Evolutionary conservation across 2,797 vertebrate genomes (phyloP).

Genomic region (Numenius phaeopus): DNA sequence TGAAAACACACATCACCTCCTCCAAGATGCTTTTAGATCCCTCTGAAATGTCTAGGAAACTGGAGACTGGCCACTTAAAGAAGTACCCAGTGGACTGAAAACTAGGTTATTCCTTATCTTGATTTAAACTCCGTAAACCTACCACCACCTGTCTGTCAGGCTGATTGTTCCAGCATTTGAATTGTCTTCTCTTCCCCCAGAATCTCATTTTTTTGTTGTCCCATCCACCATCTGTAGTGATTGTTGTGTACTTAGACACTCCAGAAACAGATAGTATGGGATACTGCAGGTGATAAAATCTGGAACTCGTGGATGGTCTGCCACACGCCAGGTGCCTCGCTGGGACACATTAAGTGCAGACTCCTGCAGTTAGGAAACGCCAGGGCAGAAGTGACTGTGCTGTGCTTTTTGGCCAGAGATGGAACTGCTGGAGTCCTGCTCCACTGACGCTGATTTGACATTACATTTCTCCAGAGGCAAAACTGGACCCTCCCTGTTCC

Average conservation of each 20-base stretch:
- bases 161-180: background rate
- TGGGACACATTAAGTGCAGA: background rate
- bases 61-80: background rate
- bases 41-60: background rate
- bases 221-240: background rate
- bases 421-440: background rate
- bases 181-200: background rate
- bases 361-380: background rate
- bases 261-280: background rate
- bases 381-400: background rate
- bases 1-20: background rate
- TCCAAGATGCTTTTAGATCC: background rate
- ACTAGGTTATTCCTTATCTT: background rate
- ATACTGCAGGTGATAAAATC: background rate
- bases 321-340: accelerated
- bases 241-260: background rate
- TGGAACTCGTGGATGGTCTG: background rate
- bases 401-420: background rate
- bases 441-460: background rate
- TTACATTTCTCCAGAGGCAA: background rate
- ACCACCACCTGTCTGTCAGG: background rate
- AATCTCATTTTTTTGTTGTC: background rate
- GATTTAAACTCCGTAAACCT: background rate
- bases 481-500: background rate
- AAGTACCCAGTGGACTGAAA: background rate